These are phyloP conservation scores for Spodoptera exigua DNA, from an alignment of 2,888 invertebrate genomes.

Conservation along the genomic window DNA sequence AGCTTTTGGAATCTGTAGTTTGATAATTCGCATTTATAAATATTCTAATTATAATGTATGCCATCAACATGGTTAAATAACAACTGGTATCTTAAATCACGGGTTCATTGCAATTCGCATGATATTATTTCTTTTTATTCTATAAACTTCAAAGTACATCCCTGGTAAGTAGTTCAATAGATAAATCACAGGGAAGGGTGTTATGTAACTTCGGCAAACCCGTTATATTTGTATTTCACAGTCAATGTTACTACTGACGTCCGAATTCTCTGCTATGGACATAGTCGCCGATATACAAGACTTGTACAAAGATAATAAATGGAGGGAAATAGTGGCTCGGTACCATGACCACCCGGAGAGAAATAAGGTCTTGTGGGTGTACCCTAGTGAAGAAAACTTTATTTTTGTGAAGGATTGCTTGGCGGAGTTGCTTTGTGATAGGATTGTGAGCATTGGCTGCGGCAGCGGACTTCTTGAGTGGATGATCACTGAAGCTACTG, in stretches of 20 bases:
- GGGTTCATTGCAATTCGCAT: no score
- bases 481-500: constrained; percentile 91
- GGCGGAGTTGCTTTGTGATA: constrained; percentile 76
- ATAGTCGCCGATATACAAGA: constrained; percentile 76
- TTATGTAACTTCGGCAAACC: constrained; percentile 56
- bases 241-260: constrained; percentile 62
- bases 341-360: constrained; percentile 86
- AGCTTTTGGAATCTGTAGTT: no score
- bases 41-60: no score
- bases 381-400: constrained; percentile 91
- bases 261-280: constrained; percentile 70
- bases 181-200: constrained; percentile 61
- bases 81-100: no score
- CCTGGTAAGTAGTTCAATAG: constrained; percentile 57
- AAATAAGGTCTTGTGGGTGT: constrained; percentile 92
- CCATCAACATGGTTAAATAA: no score
- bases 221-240: constrained; percentile 52
- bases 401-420: constrained; percentile 87
- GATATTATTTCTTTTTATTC: no score
- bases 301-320: constrained; percentile 80
- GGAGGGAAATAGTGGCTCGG: constrained; percentile 81
- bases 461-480: constrained; percentile 95
- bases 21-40: no score
- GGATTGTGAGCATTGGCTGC: constrained; percentile 93
- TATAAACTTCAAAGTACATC: constrained; percentile 52